phyloP scores from a whole-genome alignment of 2,888 invertebrate genomes.

The Panopea generosa region DNA sequence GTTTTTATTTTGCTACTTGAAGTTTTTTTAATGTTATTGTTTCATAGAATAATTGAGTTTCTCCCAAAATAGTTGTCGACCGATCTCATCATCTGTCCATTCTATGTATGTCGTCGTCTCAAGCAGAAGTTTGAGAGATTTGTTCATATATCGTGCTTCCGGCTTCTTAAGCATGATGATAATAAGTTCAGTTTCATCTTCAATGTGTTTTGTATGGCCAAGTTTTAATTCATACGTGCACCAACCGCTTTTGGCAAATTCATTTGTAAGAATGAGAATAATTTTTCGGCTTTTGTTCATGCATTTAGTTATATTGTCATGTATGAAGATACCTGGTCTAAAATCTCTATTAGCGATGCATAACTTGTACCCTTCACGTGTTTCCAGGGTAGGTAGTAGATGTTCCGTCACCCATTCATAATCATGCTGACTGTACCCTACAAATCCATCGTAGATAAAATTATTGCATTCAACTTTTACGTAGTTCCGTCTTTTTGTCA shows the following conservation, averaged over 20 bases:
- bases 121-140: conserved; percentile 11
- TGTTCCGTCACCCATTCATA: no score
- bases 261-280: conserved; percentile 17
- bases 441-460: no score
- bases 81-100: conserved; percentile 23
- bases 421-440: no score
- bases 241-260: conserved; percentile 21
- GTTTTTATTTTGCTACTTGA: no score
- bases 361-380: no score
- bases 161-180: conserved; percentile 6
- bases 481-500: no score
- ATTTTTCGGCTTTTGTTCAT: conserved; percentile 6
- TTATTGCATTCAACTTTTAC: no score
- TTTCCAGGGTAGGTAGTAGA: no score
- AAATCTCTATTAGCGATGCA: no score
- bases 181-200: conserved; percentile 17
- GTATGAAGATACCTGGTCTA: no score
- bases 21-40: no score
- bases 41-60: conserved; percentile 11
- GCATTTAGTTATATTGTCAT: background rate
- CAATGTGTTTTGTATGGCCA: conserved; percentile 5
- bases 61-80: conserved; percentile 9
- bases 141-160: conserved; percentile 17
- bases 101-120: conserved; percentile 31
- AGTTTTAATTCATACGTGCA: conserved; percentile 2